phyloP scores from a whole-genome alignment of 2,888 invertebrate species.

The Neoitamus cyanurus region DNA sequence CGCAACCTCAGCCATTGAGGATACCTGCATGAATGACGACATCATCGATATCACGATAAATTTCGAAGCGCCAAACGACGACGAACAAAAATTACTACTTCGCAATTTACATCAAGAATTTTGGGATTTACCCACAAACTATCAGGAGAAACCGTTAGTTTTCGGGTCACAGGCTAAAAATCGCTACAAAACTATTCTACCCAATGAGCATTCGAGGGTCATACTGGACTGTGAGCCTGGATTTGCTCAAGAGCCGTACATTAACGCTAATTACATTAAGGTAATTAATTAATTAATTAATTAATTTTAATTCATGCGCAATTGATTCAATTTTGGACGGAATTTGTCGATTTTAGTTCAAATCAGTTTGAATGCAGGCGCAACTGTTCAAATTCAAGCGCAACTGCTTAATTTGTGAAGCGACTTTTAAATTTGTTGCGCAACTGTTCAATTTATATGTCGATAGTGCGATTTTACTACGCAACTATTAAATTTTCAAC shows the following conservation, averaged over 20 bases:
- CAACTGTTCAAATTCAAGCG: too few relatives aligned
- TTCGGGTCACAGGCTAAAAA: slow-evolving; percentile 91
- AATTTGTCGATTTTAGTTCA: too few relatives aligned
- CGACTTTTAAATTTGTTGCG: too few relatives aligned
- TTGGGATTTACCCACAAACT: slow-evolving; percentile 93
- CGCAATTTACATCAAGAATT: slow-evolving; percentile 86
- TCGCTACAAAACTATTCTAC: slow-evolving; percentile 88
- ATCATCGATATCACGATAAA: slow-evolving; percentile 47
- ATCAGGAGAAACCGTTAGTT: slow-evolving; percentile 89
- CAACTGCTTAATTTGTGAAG: too few relatives aligned
- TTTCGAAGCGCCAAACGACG: slow-evolving; percentile 68
- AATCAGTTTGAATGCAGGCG: too few relatives aligned
- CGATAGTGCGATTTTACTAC: too few relatives aligned
- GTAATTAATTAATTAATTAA: too few relatives aligned
- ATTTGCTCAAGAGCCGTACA: slow-evolving; percentile 77
- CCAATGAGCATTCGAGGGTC: slow-evolving; percentile 89
- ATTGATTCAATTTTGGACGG: too few relatives aligned
- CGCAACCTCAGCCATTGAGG: not conserved
- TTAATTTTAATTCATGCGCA: too few relatives aligned
- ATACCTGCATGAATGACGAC: not conserved
- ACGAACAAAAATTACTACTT: slow-evolving; percentile 73
- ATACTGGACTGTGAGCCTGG: slow-evolving; percentile 71
- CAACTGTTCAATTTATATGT: too few relatives aligned
- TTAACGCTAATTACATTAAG: slow-evolving; percentile 94
- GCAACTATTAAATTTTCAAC: too few relatives aligned